Evolutionary conservation across 2,113 vertebrate genomes (phyloP), one percentile per base, ranked within the genome.

Genomic region (Calidris pugnax): DNA sequence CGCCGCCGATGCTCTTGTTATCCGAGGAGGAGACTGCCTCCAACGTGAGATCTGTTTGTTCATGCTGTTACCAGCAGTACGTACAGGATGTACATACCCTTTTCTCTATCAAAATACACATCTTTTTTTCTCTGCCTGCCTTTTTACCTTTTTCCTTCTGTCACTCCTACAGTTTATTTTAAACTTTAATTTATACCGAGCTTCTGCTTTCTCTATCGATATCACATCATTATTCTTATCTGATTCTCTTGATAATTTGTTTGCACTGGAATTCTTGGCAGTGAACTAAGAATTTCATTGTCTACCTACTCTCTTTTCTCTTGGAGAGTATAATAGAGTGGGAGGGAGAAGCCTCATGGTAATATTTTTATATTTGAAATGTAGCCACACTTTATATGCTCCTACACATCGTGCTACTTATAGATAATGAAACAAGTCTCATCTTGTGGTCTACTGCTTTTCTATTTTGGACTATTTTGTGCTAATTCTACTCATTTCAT

Each of bases 231-330:
- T 96, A 95, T 96, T 95, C 91, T 95, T 94, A 97, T 94, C 95
- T 90, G 93, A 96, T 96, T 97, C 93, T 81, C 94, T 39, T 97
- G 96, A 97, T 97, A 94, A 96, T 97, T 97, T 97, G 96, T 97
- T 97, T 97, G 97, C 95, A 95, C 96, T 96, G 94, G 97, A 97
- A 96, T 95, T 95, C 94, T 95, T 95, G 94, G 94, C 95, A 97
- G 96, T 87, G 93, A 97, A 94, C 96, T 94, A 87, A 95, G 96
- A 84, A 97, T 95, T 97, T 97, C 95, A 96, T 97, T 97, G 93
- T 95, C 96, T 96, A 97, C 95, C 97, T 96, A 97, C 96, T 93
- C 95, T 95, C 96, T 97, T 96, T 97, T 96, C 94, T 97, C 95
- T 92, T 91, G 93, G 97, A 96, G 91, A 95, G 96, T 97, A 97